A percentile compares a stretch with the other conserved stretches of the same genome.
phyloP scores from a whole-genome alignment of 2,797 vertebrate species.

The Ambastaia sidthimunki region DNA sequence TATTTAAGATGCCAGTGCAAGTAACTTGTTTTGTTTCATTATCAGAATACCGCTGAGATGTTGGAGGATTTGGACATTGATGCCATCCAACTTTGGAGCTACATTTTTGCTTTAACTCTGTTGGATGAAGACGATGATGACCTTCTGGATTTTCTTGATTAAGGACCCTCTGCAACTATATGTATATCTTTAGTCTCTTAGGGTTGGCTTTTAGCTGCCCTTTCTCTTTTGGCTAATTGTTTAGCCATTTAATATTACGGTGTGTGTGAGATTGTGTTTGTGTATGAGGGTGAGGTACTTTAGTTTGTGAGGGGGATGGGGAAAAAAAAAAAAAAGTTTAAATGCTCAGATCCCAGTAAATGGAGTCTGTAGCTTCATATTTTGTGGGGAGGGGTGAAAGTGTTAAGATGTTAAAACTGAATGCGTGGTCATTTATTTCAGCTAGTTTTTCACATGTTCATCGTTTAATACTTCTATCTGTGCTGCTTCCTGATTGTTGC shows the following conservation, averaged over 20 bases:
- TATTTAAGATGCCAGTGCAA: neutral
- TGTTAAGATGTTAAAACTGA: neutral
- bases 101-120: slow-evolving; percentile 73
- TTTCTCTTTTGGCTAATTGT: slow-evolving; percentile 46
- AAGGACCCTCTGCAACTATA: slow-evolving; percentile 57
- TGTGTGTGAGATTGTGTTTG: neutral
- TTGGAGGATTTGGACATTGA: slow-evolving; percentile 69
- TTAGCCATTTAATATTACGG: slow-evolving; percentile 29
- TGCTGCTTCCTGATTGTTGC: slow-evolving; percentile 24
- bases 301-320: neutral
- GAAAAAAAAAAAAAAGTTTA: neutral
- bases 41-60: slow-evolving; percentile 63
- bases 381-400: neutral
- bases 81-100: slow-evolving; percentile 70
- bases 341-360: slow-evolving; percentile 1
- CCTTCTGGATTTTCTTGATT: slow-evolving; percentile 58
- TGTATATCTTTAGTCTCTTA: slow-evolving; percentile 1
- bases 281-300: neutral
- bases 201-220: slow-evolving; percentile 29
- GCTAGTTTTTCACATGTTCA: slow-evolving; percentile 33
- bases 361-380: slow-evolving; percentile 9
- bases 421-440: slow-evolving; percentile 20
- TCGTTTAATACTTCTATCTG: slow-evolving; percentile 14
- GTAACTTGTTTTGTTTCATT: neutral
- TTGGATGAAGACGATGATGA: slow-evolving; percentile 55